Evolutionary conservation across 1,140 invertebrate species (phyloP).

Genomic region (Zaprionus ornatus): DNA sequence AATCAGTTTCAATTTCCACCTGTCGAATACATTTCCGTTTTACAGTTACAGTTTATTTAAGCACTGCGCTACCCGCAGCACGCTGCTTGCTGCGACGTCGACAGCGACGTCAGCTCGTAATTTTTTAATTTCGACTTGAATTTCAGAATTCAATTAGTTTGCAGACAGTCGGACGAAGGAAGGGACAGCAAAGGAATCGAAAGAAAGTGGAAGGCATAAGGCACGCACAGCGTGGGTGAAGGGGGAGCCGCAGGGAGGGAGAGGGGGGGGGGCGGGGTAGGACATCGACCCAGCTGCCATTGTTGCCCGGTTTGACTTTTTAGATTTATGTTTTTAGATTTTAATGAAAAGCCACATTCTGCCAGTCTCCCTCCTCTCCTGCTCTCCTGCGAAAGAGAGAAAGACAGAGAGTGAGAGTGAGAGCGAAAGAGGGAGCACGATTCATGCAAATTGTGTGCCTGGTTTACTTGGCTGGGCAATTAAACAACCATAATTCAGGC

Average conservation of each 20-base stretch:
- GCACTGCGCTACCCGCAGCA: not conserved
- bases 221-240: not conserved
- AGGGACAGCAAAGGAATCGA: not conserved
- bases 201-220: not conserved
- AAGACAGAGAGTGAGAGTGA: not conserved
- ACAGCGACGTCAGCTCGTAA: conserved; percentile 50
- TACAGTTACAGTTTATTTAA: conserved; percentile 72
- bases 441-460: conserved; percentile 56
- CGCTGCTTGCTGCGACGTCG: conserved; percentile 1
- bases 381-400: too few species aligned
- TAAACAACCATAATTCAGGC: conserved; percentile 64
- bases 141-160: conserved; percentile 77
- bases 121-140: conserved; percentile 79
- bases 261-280: not conserved
- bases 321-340: conserved; percentile 78
- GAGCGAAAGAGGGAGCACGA: not conserved
- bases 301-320: conserved; percentile 67
- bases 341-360: conserved; percentile 76
- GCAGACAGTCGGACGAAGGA: not conserved
- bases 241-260: conserved; percentile 25
- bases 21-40: conserved; percentile 79
- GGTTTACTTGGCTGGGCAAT: conserved; percentile 44
- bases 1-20: conserved; percentile 81
- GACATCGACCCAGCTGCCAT: conserved; percentile 23
- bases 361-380: not conserved